phyloP scores from a whole-genome alignment of 2,888 invertebrate species.

The Galeopsomyia nigrocyanea region DNA sequence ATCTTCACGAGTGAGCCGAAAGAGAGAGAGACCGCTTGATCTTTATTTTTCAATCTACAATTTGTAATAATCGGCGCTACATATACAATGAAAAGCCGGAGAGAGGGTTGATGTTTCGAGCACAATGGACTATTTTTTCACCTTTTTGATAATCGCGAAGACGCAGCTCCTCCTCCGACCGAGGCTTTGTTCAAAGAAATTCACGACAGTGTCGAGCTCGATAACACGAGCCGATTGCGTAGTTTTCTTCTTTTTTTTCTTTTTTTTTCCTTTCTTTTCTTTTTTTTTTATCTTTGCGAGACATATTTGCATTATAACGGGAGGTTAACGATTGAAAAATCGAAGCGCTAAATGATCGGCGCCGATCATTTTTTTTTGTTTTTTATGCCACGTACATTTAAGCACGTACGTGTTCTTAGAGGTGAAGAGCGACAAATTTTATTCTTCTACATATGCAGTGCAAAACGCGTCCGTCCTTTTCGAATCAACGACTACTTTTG shows the following conservation, averaged over 20 bases:
- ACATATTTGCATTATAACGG: conserved; percentile 27
- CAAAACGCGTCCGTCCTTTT: conserved; percentile 44
- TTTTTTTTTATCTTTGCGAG: neutral
- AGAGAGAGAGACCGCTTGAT: neutral
- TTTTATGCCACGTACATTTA: conserved; percentile 24
- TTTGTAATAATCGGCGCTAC: too few species aligned
- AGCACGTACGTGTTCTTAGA: neutral
- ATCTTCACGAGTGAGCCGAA: neutral
- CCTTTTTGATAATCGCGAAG: conserved; percentile 29
- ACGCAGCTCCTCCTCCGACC: neutral
- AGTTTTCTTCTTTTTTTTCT: conserved; percentile 20
- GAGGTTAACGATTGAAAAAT: neutral
- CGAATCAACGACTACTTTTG: conserved; percentile 35
- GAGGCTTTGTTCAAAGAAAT: conserved; percentile 30
- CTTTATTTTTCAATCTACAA: too few species aligned
- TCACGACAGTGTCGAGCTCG: conserved; percentile 16
- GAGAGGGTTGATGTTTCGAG: conserved; percentile 13
- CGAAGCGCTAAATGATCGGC: conserved; percentile 23
- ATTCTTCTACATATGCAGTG: conserved; percentile 39
- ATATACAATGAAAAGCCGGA: neutral
- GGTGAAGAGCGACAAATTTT: conserved; percentile 30
- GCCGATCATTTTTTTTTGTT: conserved; percentile 5
- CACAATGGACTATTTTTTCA: conserved; percentile 34
- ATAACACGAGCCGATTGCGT: conserved; percentile 10
- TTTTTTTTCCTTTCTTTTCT: conserved; percentile 16